Evolutionary conservation across 2,888 invertebrate species (phyloP).

Genomic region (Mayetiola destructor): DNA sequence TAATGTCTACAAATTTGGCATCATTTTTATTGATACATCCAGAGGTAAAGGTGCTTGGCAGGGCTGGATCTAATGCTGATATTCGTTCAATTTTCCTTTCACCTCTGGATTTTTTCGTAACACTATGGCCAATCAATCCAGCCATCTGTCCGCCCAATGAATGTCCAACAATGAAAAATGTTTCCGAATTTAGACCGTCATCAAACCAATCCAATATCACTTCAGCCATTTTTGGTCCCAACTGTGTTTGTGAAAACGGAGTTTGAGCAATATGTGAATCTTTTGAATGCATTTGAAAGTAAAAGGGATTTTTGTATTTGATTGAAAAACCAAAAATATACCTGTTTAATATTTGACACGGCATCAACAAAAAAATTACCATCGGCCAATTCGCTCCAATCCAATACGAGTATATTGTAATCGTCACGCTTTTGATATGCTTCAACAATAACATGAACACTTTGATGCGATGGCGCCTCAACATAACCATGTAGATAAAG

Average conservation of each 20-base stretch:
- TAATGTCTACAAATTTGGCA: constrained; percentile 49
- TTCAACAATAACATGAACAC: constrained; percentile 37
- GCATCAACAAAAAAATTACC: constrained; percentile 34
- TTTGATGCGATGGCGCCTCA: constrained; percentile 43
- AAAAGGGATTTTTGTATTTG: not conserved
- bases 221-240: constrained; percentile 28
- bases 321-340: constrained; percentile 17
- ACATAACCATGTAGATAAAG: constrained; percentile 46
- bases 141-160: constrained; percentile 33
- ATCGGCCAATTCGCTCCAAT: constrained; percentile 33
- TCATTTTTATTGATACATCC: constrained; percentile 40
- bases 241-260: constrained; percentile 16
- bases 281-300: not conserved
- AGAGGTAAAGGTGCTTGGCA: constrained; percentile 34
- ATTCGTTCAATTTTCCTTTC: constrained; percentile 26
- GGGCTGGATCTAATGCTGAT: constrained; percentile 46
- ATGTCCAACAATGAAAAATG: constrained; percentile 32
- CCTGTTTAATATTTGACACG: constrained; percentile 29
- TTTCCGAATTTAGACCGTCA: constrained; percentile 27
- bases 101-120: constrained; percentile 22
- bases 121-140: constrained; percentile 29
- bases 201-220: constrained; percentile 28
- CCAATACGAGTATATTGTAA: constrained; percentile 29
- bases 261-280: not conserved
- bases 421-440: constrained; percentile 30